A percentile compares a stretch with the other conserved stretches of the same genome.
Evolutionary conservation across 2,797 vertebrate species (phyloP).

Genomic region (Girardinus metallicus): DNA sequence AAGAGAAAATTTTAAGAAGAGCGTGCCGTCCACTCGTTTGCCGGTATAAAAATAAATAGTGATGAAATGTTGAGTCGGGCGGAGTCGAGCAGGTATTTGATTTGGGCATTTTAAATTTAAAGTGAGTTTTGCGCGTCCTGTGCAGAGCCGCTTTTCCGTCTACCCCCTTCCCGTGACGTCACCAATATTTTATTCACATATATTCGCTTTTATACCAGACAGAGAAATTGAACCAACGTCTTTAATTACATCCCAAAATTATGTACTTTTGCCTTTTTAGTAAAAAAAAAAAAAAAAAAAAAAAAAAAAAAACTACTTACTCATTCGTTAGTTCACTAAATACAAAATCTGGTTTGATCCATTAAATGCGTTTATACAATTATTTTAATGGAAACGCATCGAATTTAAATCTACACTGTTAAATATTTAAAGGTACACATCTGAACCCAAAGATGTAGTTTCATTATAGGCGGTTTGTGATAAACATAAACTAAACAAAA

Average conservation of each 20-base stretch:
- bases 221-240: background rate
- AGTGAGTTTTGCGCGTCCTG: constrained; percentile 20
- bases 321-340: background rate
- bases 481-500: background rate
- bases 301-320: background rate
- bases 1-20: background rate
- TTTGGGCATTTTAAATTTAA: constrained; percentile 18
- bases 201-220: constrained; percentile 21
- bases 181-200: constrained; percentile 64
- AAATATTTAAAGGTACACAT: background rate
- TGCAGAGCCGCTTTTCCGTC: constrained; percentile 43
- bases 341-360: background rate
- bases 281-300: background rate
- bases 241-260: background rate
- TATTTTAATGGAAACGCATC: background rate
- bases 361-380: background rate
- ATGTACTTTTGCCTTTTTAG: background rate
- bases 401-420: background rate
- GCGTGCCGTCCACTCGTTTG: constrained; percentile 11
- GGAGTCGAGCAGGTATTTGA: constrained; percentile 4
- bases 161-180: constrained; percentile 67
- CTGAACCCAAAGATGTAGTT: background rate
- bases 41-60: background rate
- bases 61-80: background rate
- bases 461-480: background rate